Base-by-base conservation (phyloP, 2,888 invertebrate genomes). In the Venusia cambrica region DNA sequence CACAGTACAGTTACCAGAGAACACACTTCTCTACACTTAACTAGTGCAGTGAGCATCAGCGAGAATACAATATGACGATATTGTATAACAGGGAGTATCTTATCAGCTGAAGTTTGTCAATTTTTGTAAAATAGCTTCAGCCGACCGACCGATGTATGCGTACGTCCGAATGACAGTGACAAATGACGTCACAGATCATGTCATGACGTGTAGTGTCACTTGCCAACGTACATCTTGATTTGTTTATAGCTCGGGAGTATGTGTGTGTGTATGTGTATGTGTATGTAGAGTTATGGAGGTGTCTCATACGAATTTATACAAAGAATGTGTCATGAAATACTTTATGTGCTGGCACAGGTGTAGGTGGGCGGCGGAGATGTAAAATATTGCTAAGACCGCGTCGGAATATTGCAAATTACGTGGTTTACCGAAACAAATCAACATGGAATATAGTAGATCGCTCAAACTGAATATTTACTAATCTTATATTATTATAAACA, bases 111-210 rank as follows among this genome's bases (percentile, higher is more conserved):
- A n/a, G n/a, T n/a, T n/a, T n/a, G 6, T 33, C 25, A 34, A 39
- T 35, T 32, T 27, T 10, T n/a, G 21, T 21, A 20, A 45, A 43
- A 38, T 46, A 45, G 45, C 46, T 44, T 48, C 48, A 55, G 51
- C 52, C 40, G 38, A 40, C 36, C 48, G 59, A 61, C 68, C 67
- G 72, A 76, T 73, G 73, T 73, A 73, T 65, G 65, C 66, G 57
- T 57, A 62, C 51, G 51, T 51, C 45, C 60, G 65, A 67, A 59
- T 62, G 80, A 77, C 79, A 65, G 58, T 73, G 73, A 83, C 70
- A 71, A 79, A 83, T 76, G 69, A 76, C 75, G 70, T 75, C 73
- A 74, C 62, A 54, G 68, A 64, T 71, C 75, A 70, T 59, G 62
- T 50, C 64, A 64, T 62, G 64, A 63, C 73, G 70, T 73, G 72